Percentiles rank a stretch among this genome's conserved stretches.
phyloP scores from a whole-genome alignment of 2,797 vertebrate species.

The Nyctalus aviator region DNA sequence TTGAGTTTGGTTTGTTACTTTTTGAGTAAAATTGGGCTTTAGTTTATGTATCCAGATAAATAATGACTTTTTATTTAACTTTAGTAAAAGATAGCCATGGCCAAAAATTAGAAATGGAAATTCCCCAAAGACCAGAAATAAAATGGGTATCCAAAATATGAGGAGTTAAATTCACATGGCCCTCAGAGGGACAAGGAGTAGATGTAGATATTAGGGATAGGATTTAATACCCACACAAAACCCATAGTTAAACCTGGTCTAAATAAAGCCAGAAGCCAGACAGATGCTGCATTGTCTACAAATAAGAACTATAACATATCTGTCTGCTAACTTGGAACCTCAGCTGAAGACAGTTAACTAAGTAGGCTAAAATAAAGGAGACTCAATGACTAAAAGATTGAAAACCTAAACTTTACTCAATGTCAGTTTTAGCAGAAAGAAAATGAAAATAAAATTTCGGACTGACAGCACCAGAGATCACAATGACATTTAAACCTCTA shows the following conservation, averaged over 20 bases:
- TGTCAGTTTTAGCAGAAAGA: not conserved
- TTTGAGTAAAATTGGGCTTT: not conserved
- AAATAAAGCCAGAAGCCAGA: not conserved
- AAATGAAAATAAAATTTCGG: not conserved
- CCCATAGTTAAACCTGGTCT: not conserved
- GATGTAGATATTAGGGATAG: not conserved
- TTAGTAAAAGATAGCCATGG: not conserved
- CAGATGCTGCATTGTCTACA: not conserved
- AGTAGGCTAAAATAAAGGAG: not conserved
- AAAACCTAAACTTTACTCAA: not conserved
- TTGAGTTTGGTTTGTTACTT: not conserved
- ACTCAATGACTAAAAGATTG: not conserved
- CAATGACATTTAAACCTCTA: not conserved
- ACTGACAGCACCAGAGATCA: not conserved
- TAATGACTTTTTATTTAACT: not conserved
- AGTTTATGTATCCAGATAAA: not conserved
- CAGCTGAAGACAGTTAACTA: not conserved
- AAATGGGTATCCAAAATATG: not conserved
- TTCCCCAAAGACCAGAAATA: not conserved
- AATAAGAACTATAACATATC: not conserved
- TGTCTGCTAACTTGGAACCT: not conserved
- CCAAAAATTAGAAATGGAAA: slow-evolving; percentile 13
- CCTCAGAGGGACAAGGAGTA: not conserved
- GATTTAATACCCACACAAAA: not conserved
- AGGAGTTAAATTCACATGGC: not conserved